A percentile compares a stretch with the other conserved stretches of the same genome.
phyloP scores from a whole-genome alignment of 2,113 vertebrate species.

The Peromyscus polionotus region DNA sequence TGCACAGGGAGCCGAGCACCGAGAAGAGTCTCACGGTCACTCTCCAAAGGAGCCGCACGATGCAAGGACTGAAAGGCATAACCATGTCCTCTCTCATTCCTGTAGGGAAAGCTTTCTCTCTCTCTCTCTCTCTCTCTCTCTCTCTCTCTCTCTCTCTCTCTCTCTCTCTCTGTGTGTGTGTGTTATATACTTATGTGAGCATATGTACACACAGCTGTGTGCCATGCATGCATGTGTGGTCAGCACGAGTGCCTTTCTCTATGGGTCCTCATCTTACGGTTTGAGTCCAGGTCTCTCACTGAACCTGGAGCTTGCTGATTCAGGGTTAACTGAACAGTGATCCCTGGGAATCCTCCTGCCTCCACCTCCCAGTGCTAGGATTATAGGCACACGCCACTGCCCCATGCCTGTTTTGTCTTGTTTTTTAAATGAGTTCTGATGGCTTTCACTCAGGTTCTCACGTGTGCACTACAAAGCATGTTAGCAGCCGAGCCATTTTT shows the following conservation, averaged over 20 bases:
- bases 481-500: neutral
- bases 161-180: neutral
- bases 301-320: neutral
- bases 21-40: accelerated
- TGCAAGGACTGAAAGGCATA: too few species aligned
- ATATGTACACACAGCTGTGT: neutral
- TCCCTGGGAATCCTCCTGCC: neutral
- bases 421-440: neutral
- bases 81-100: neutral
- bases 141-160: neutral
- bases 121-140: neutral
- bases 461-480: accelerated
- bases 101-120: neutral
- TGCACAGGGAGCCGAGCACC: neutral
- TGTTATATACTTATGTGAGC: neutral
- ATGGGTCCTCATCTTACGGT: neutral
- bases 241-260: neutral
- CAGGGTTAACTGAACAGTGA: too few species aligned
- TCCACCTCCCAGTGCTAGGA: neutral
- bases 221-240: neutral
- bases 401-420: neutral
- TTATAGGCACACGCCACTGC: neutral
- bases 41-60: neutral
- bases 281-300: neutral
- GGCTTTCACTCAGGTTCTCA: neutral